Percentiles rank a stretch among this genome's conserved stretches.
These are phyloP conservation scores for Solenopsis fugax DNA, from an alignment of 1,140 invertebrate species.

Conservation along the genomic window DNA sequence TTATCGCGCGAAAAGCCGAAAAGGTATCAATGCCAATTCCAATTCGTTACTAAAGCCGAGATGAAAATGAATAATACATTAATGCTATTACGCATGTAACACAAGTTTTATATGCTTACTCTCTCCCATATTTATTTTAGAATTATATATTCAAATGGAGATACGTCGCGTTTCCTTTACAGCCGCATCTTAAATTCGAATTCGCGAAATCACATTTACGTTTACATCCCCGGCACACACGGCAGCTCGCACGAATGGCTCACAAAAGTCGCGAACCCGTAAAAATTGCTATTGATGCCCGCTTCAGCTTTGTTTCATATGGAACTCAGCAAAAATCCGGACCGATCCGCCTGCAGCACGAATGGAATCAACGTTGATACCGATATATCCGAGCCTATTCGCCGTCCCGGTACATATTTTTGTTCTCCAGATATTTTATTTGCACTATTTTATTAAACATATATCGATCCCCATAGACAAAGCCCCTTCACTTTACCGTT, in stretches of 20 bases:
- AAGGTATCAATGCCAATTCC: not conserved
- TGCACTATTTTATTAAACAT: slow-evolving; percentile 49
- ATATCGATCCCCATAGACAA: slow-evolving; percentile 1
- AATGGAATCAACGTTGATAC: not conserved
- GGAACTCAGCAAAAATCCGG: not conserved
- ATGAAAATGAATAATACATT: not conserved
- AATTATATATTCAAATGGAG: not conserved
- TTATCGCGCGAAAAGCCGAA: not conserved
- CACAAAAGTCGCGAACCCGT: not conserved
- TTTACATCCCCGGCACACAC: not conserved
- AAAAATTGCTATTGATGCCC: slow-evolving; percentile 37
- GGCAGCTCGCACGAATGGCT: not conserved
- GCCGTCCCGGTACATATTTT: slow-evolving; percentile 5
- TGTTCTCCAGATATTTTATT: slow-evolving; percentile 44
- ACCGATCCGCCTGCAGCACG: not conserved
- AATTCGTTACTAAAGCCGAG: slow-evolving; percentile 2
- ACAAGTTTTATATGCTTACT: not conserved
- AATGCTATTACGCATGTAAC: not conserved
- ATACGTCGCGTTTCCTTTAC: not conserved
- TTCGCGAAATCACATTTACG: not conserved
- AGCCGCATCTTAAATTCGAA: not conserved
- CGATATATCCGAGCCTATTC: not conserved
- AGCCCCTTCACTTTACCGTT: not conserved
- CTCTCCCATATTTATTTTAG: not conserved
- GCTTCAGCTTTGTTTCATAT: slow-evolving; percentile 8